Percentiles rank a stretch among this genome's conserved stretches.
Conservation (phyloP, 2,888 invertebrate genomes). For the Pterostichus madidus region DNA sequence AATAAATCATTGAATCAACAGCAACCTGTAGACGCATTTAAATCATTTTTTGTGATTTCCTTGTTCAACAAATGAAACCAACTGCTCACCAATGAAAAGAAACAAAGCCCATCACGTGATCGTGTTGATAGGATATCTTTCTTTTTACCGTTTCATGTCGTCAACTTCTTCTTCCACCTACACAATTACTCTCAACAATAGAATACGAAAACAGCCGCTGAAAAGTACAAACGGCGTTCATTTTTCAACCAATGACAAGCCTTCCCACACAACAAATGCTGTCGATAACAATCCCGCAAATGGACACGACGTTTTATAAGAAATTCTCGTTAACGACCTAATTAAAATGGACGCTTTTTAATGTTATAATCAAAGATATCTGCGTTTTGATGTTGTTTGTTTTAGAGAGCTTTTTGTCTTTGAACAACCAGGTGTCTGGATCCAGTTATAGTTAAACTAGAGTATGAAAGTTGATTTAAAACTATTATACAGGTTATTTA, state of each 20-base stretch:
- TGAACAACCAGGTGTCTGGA: no score
- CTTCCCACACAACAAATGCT: conserved; percentile 26
- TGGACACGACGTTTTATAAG: conserved; percentile 41
- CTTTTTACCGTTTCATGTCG: conserved; percentile 3
- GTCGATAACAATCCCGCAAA: conserved; percentile 38
- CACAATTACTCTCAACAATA: conserved; percentile 18
- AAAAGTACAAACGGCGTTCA: conserved; percentile 50
- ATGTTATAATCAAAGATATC: background rate
- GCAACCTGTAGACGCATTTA: background rate
- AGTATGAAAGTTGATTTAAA: no score
- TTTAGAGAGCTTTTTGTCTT: no score
- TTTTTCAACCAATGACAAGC: conserved; percentile 47
- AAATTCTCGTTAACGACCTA: conserved; percentile 10
- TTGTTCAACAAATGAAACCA: conserved; percentile 19
- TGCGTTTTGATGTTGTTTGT: background rate
- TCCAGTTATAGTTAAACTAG: no score
- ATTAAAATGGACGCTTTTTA: conserved; percentile 25
- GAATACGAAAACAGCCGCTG: conserved; percentile 47
- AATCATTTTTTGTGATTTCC: conserved; percentile 1
- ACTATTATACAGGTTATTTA: no score
- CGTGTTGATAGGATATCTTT: background rate
- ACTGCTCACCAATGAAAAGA: background rate
- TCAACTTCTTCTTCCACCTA: conserved; percentile 23
- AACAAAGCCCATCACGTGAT: conserved; percentile 13
- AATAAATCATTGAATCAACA: background rate